Percentiles rank a stretch among this genome's conserved stretches.
These are phyloP conservation scores for Gallirallus australis DNA, from an alignment of 2,797 vertebrate genomes.

Conservation along the genomic window DNA sequence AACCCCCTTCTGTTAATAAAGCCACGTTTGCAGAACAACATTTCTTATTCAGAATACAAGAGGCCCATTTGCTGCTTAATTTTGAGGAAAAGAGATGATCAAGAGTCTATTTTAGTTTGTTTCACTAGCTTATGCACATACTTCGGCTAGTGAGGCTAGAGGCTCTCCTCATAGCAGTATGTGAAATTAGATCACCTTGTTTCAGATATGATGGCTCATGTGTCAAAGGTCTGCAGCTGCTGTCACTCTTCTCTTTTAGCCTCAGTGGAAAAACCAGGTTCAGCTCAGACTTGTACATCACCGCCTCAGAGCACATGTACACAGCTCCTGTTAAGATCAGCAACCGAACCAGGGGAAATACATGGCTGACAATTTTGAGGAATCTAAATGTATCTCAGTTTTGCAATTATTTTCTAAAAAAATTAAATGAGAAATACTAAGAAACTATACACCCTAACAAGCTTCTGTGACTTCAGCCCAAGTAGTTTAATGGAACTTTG, in stretches of 20 bases:
- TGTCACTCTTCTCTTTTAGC: slow-evolving; percentile 64
- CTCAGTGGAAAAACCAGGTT: slow-evolving; percentile 42
- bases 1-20: not conserved
- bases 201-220: slow-evolving; percentile 74
- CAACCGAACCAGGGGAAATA: not conserved
- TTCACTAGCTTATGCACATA: slow-evolving; percentile 2
- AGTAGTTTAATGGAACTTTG: slow-evolving; percentile 11
- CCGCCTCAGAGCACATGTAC: not conserved
- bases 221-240: slow-evolving; percentile 80
- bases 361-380: not conserved
- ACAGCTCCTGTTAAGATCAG: not conserved
- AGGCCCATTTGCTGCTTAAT: not conserved
- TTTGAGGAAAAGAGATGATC: slow-evolving; percentile 6
- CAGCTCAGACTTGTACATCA: not conserved
- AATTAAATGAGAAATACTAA: not conserved
- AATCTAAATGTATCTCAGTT: not conserved
- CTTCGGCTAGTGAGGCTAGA: slow-evolving; percentile 19
- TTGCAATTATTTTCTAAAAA: not conserved
- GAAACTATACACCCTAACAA: not conserved
- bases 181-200: slow-evolving; percentile 75
- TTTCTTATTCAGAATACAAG: slow-evolving; percentile 11
- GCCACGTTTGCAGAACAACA: not conserved
- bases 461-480: not conserved
- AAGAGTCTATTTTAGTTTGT: slow-evolving; percentile 62
- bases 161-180: slow-evolving; percentile 58